Evolutionary conservation across 92 coral and sea anemone species (phyloP).

Genomic region (Phenganax stokvisi): DNA sequence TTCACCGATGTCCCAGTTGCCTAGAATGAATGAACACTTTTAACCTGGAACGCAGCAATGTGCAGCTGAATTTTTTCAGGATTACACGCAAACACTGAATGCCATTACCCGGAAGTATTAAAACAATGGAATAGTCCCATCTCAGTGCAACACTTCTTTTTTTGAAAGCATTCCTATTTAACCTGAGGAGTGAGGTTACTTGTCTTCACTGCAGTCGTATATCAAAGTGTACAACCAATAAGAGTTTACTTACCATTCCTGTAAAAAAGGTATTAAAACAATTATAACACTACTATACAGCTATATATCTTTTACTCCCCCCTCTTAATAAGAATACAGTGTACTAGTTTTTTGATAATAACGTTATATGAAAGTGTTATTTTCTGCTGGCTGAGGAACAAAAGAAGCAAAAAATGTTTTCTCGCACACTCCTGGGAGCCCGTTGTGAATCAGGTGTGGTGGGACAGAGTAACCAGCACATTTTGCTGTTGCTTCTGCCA

Average conservation of each 20-base stretch:
- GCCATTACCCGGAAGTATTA: slow-evolving; percentile 33
- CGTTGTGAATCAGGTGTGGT: no score
- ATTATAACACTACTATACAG: background rate
- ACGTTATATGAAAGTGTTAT: background rate
- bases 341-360: no score
- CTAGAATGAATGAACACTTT: slow-evolving; percentile 38
- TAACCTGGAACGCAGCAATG: slow-evolving; percentile 51
- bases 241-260: slow-evolving; percentile 3
- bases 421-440: no score
- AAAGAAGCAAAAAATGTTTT: no score
- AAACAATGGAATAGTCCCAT: slow-evolving; percentile 23
- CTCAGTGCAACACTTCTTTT: slow-evolving; percentile 29
- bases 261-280: background rate
- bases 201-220: background rate
- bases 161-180: slow-evolving; percentile 12
- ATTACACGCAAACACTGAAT: slow-evolving; percentile 38
- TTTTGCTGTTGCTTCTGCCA: no score
- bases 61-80: slow-evolving; percentile 59
- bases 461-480: no score
- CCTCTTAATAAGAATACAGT: no score
- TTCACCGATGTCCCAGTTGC: slow-evolving; percentile 37
- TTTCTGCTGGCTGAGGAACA: no score
- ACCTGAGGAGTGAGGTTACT: slow-evolving; percentile 10
- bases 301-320: no score
- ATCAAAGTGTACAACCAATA: slow-evolving; percentile 1